A percentile compares a stretch with the other conserved stretches of the same genome.
These are phyloP conservation scores for Sinopyrophorus schimmeli DNA, from an alignment of 2,888 invertebrate genomes.

Conservation along the genomic window DNA sequence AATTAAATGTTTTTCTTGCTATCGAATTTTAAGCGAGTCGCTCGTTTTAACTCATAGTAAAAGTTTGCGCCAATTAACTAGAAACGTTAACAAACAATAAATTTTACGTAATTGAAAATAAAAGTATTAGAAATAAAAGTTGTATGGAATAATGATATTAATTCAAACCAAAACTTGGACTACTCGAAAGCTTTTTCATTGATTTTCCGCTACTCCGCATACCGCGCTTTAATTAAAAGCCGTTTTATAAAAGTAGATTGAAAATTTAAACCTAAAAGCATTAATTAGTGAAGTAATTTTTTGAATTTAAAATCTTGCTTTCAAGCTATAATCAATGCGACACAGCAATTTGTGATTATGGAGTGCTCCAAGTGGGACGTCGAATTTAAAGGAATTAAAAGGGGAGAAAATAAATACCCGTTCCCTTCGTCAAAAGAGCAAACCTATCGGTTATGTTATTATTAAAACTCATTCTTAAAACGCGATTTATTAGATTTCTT, in stretches of 20 bases:
- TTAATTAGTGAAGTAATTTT: slow-evolving; percentile 21
- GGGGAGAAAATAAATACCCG: slow-evolving; percentile 9
- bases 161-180: slow-evolving; percentile 8
- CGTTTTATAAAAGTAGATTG: slow-evolving; percentile 18
- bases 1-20: too few species aligned
- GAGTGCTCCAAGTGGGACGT: slow-evolving; percentile 8
- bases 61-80: too few species aligned
- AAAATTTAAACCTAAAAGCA: slow-evolving; percentile 21
- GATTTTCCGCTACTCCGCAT: slow-evolving; percentile 15
- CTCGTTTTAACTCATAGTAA: too few species aligned
- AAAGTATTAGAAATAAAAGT: too few species aligned
- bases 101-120: too few species aligned
- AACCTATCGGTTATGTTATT: too few species aligned
- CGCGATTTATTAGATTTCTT: too few species aligned
- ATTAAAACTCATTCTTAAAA: too few species aligned
- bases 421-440: too few species aligned
- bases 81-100: too few species aligned
- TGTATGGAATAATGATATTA: slow-evolving; percentile 5
- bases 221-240: slow-evolving; percentile 16
- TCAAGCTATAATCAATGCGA: slow-evolving; percentile 11
- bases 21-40: too few species aligned
- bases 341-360: slow-evolving; percentile 16
- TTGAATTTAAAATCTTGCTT: slow-evolving; percentile 14
- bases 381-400: slow-evolving; percentile 16
- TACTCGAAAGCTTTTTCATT: slow-evolving; percentile 4